Evolutionary conservation across 1,140 invertebrate species (phyloP), one percentile per base, ranked within the genome.

Genomic region (Trichonephila clavipes): DNA sequence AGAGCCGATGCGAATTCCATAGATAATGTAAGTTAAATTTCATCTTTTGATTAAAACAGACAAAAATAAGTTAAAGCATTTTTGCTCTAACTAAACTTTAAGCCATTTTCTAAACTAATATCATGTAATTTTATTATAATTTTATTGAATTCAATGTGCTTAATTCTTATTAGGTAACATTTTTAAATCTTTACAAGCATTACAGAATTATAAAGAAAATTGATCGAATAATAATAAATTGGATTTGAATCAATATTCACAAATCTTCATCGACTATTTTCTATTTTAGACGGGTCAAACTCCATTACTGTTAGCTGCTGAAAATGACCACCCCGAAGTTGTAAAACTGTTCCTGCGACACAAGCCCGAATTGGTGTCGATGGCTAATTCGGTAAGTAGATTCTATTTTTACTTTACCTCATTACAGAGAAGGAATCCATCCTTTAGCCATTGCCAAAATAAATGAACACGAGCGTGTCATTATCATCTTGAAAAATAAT

Each of bases 291-390:
- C 96, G 94, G 96, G 96, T 3, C 96, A 97, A 95, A 97, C 96
- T 0, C 96, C 97, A 3, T 95, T 97, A 7, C 97, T 97, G 94
- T 95, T 99, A 59, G 99, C 99, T 0, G 99, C 99, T 34, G 98
- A 99, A 96, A 99, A 99, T 96, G 99, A 99, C 96, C 99, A 98
- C 96, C 98, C 99, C 12, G 99, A 99, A 97, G 99, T 99, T 12
- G 98, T 99, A 18, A 99, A 99, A 96, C 96, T 99, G 83, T 99
- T 99, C 96, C 96, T 99, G 51, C 98, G 99, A 95, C 97, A 99
- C 95, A 98, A 99, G 96, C 98, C 99, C 0, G 99, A 98, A 95
- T 96, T 99, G 66, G 98, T 99, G 44, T 98, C 98, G 96, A 98
- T 98, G 69, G 98, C 98, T 19, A 99, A 98, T 92, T 99, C 98